phyloP scores from a whole-genome alignment of 2,113 vertebrate genomes.

The Peromyscus californicus region DNA sequence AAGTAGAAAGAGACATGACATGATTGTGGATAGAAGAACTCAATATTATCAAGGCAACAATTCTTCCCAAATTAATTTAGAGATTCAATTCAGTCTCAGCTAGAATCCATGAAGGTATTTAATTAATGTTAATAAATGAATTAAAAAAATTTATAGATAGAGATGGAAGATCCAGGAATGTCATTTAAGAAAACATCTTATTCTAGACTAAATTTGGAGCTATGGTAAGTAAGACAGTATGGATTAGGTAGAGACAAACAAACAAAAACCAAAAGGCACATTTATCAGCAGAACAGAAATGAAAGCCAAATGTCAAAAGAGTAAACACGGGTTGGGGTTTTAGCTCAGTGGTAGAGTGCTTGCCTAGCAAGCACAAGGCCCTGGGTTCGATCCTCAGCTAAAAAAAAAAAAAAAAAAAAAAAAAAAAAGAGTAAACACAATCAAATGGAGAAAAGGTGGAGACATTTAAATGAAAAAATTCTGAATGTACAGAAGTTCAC shows the following conservation, averaged over 20 bases:
- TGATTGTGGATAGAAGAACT: neutral
- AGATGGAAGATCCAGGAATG: neutral
- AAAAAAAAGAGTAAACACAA: too few relatives aligned
- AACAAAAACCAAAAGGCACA: neutral
- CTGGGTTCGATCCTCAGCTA: too few relatives aligned
- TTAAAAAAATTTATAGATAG: conserved; percentile 1
- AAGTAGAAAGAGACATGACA: neutral
- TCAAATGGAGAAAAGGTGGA: neutral
- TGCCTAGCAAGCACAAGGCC: too few relatives aligned
- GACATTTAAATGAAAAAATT: neutral
- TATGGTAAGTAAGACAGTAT: neutral
- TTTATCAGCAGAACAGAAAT: neutral
- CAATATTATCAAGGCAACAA: neutral
- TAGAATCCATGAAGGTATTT: neutral
- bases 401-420: too few relatives aligned
- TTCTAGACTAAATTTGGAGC: neutral
- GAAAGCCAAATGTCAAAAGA: neutral
- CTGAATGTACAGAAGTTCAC: neutral
- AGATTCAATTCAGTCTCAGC: neutral
- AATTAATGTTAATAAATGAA: neutral
- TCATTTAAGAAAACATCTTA: neutral
- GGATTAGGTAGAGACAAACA: neutral
- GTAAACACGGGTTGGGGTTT: too few relatives aligned
- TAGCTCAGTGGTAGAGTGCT: too few relatives aligned
- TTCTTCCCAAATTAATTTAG: neutral